A percentile compares a stretch with the other conserved stretches of the same genome.
Evolutionary conservation across 92 coral and sea anemone genomes (phyloP).

Genomic region (Parazoanthus atlanticus): DNA sequence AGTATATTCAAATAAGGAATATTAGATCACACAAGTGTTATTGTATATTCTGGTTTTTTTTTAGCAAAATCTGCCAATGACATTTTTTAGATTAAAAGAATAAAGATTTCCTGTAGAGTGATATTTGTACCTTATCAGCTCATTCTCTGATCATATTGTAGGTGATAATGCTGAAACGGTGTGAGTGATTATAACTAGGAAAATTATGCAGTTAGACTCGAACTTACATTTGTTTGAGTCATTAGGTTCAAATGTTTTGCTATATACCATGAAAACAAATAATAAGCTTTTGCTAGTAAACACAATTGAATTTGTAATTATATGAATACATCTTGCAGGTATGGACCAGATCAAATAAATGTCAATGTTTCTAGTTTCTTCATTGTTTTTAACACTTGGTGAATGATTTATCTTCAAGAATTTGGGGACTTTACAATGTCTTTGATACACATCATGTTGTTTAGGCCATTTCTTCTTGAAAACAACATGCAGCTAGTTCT

Average conservation of each 20-base stretch:
- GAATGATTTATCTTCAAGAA: neutral
- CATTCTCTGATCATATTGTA: neutral
- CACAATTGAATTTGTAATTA: constrained; percentile 20
- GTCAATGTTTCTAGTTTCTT: neutral
- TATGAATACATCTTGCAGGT: neutral
- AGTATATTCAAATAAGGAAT: neutral
- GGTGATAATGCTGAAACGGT: constrained; percentile 13
- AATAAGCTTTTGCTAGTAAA: constrained; percentile 8
- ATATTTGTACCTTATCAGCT: constrained; percentile 2
- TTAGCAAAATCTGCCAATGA: neutral
- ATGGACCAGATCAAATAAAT: neutral
- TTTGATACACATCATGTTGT: neutral
- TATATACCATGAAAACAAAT: constrained; percentile 4
- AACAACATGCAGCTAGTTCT: constrained; percentile 3
- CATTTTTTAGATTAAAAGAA: constrained; percentile 4
- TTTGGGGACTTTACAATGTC: neutral
- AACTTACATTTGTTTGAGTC: constrained; percentile 22
- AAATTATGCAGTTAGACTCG: neutral
- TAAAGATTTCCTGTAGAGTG: constrained; percentile 5
- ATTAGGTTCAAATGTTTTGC: constrained; percentile 12
- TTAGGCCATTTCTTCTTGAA: neutral
- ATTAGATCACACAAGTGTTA: neutral
- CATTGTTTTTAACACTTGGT: neutral
- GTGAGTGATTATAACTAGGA: neutral
- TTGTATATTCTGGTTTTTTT: neutral